Percentiles rank a stretch among this genome's conserved stretches.
Evolutionary conservation across 2,113 vertebrate species (phyloP).

Genomic region (Rhynchomys soricoides): DNA sequence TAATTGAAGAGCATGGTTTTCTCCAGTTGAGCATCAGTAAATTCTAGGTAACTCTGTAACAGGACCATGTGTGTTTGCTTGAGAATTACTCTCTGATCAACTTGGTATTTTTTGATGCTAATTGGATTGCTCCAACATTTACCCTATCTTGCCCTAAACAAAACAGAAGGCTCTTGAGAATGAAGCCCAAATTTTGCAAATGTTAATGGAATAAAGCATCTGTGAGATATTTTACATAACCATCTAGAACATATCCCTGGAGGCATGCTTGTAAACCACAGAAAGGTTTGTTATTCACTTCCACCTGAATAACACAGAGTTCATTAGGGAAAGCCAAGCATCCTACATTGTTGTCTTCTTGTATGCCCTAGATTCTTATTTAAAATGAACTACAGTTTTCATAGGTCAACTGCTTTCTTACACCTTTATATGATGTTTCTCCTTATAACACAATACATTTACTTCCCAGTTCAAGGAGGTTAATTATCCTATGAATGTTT

Average conservation of each 20-base stretch:
- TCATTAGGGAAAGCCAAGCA: conserved; percentile 31
- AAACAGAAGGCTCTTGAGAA: conserved; percentile 81
- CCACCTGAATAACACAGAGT: conserved; percentile 47
- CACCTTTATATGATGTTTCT: conserved; percentile 29
- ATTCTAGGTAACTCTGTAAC: conserved; percentile 75
- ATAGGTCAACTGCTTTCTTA: conserved; percentile 48
- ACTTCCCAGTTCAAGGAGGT: conserved; percentile 40
- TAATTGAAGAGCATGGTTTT: conserved; percentile 30
- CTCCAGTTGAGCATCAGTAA: conserved; percentile 56
- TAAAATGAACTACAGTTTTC: conserved; percentile 45
- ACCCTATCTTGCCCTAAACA: conserved; percentile 82
- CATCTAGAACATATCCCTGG: conserved; percentile 73
- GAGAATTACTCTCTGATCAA: conserved; percentile 81
- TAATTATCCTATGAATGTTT: conserved; percentile 59
- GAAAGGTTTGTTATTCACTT: conserved; percentile 67
- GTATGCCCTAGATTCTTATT: conserved; percentile 10
- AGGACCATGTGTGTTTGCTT: conserved; percentile 78
- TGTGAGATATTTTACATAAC: conserved; percentile 78
- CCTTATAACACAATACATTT: conserved; percentile 60
- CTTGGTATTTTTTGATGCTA: conserved; percentile 84
- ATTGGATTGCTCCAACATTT: conserved; percentile 86
- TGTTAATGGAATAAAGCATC: conserved; percentile 86
- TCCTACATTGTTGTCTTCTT: conserved; percentile 6
- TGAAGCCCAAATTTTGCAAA: conserved; percentile 84
- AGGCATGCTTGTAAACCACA: conserved; percentile 64